Evolutionary conservation across 2,113 vertebrate genomes (phyloP).

Genomic region (Neopipo cinnamomea): DNA sequence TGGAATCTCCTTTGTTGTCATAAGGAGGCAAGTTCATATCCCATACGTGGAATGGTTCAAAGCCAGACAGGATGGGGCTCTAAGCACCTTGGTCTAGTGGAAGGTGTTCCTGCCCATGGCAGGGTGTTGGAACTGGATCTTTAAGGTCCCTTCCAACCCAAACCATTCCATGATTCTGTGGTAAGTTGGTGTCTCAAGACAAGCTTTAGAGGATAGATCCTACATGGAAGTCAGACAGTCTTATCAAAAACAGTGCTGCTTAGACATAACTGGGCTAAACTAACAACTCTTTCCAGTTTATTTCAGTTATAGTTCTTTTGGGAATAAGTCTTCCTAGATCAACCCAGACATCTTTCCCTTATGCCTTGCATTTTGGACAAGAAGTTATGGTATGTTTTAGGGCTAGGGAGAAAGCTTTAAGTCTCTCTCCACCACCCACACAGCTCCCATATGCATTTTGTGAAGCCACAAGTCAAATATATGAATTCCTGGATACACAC

Average conservation of each 20-base stretch:
- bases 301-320: neutral
- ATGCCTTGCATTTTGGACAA: neutral
- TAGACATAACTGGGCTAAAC: neutral
- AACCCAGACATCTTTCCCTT: neutral
- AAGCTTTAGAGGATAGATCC: neutral
- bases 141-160: neutral
- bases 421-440: constrained; percentile 57
- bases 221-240: neutral
- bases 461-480: constrained; percentile 63
- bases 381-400: constrained; percentile 21
- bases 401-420: constrained; percentile 36
- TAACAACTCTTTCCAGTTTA: neutral
- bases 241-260: neutral
- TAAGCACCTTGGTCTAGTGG: neutral
- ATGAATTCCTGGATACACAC: constrained; percentile 51
- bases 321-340: constrained; percentile 20
- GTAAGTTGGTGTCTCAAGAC: neutral
- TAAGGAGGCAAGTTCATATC: neutral
- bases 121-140: neutral
- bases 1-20: neutral
- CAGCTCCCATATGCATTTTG: constrained; percentile 62
- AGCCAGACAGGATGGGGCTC: neutral
- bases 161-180: neutral
- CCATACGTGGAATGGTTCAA: neutral
- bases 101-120: neutral